Percentiles rank a stretch among this genome's conserved stretches.
These are phyloP conservation scores for Tychaedon coryphoeus DNA, from an alignment of 2,113 vertebrate genomes.

Conservation along the genomic window DNA sequence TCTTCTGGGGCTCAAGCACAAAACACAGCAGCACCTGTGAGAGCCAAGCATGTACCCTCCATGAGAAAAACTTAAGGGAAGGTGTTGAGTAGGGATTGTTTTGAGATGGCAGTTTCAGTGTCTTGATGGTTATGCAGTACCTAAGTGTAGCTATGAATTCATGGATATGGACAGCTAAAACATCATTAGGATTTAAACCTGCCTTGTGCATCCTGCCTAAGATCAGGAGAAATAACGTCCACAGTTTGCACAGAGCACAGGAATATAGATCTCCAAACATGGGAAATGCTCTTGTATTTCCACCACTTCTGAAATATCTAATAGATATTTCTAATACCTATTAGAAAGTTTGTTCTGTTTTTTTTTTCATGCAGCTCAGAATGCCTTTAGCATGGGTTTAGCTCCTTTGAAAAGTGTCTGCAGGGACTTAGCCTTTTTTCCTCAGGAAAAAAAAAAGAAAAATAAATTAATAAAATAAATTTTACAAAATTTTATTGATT, in stretches of 20 bases:
- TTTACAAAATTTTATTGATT: background rate
- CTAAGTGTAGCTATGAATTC: background rate
- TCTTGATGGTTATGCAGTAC: background rate
- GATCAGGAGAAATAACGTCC: background rate
- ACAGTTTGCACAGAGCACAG: background rate
- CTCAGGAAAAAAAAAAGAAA: background rate
- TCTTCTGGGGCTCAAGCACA: background rate
- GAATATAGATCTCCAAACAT: background rate
- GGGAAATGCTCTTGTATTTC: background rate
- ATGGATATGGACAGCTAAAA: background rate
- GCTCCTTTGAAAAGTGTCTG: background rate
- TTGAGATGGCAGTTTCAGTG: background rate
- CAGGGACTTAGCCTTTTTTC: background rate
- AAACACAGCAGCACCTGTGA: background rate
- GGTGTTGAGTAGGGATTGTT: background rate
- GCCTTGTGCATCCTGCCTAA: background rate
- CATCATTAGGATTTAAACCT: background rate
- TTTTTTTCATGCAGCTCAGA: background rate
- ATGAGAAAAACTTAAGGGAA: background rate
- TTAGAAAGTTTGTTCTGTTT: background rate
- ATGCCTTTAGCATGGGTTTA: background rate
- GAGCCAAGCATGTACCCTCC: background rate
- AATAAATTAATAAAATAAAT: background rate
- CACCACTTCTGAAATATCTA: background rate
- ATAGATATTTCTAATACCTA: background rate